Evolutionary conservation across 23 tunicate species (phyloP).

Genomic region (Trididemnum miniatum): DNA sequence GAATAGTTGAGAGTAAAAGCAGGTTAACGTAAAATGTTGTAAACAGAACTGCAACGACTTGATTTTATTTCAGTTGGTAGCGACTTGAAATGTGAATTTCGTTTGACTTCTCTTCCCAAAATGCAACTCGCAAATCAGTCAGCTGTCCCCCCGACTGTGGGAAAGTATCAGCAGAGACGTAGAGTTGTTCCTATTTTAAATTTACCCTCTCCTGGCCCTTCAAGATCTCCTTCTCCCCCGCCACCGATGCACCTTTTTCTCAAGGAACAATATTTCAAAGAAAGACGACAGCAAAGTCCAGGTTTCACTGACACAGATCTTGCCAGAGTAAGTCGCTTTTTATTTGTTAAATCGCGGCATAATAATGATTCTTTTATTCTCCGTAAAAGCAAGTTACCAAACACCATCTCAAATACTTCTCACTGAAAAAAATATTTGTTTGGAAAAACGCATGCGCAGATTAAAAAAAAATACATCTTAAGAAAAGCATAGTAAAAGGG

Average conservation of each 20-base stretch:
- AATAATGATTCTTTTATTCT: too few species aligned
- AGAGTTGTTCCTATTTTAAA: constrained; percentile 31
- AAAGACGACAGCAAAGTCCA: constrained; percentile 36
- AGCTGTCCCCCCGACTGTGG: constrained; percentile 44
- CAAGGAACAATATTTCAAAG: constrained; percentile 23
- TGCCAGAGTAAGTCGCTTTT: constrained; percentile 27
- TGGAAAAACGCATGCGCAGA: too few species aligned
- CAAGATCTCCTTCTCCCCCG: constrained; percentile 2
- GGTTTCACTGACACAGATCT: constrained; percentile 32
- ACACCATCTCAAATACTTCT: too few species aligned
- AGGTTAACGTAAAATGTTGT: too few species aligned
- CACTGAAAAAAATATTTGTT: too few species aligned
- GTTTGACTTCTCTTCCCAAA: constrained; percentile 23
- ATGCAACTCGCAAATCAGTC: neutral
- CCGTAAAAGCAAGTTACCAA: too few species aligned
- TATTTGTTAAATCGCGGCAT: too few species aligned
- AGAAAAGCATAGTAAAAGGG: too few species aligned
- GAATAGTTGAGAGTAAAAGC: too few species aligned
- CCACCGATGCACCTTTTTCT: constrained; percentile 16
- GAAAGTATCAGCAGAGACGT: constrained; percentile 38
- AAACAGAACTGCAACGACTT: too few species aligned
- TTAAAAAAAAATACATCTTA: too few species aligned
- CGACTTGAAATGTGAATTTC: constrained; percentile 35
- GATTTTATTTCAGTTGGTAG: too few species aligned
- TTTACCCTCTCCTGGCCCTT: constrained; percentile 31